phyloP scores from a whole-genome alignment of 2,797 vertebrate species.

The Pseudochaenichthys georgianus region DNA sequence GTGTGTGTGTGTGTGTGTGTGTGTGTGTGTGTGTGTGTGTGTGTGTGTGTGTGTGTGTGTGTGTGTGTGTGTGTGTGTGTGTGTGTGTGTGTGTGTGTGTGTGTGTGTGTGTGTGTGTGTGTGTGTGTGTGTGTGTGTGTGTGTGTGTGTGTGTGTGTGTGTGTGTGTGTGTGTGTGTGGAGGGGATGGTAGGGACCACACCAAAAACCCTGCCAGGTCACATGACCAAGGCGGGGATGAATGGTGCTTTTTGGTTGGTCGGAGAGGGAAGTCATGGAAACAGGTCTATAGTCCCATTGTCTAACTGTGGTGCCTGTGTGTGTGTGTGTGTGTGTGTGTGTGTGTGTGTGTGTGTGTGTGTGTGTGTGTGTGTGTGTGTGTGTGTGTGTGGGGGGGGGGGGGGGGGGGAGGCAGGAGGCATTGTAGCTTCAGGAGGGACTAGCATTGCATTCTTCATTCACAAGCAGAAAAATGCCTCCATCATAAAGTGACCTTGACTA shows the following conservation, averaged over 20 bases:
- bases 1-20: too few relatives aligned
- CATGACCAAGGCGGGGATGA: constrained; percentile 65
- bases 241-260: constrained; percentile 68
- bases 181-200: constrained; percentile 55
- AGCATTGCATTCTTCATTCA: constrained; percentile 74
- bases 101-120: constrained; percentile 17
- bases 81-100: too few relatives aligned
- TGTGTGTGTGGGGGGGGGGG: constrained; percentile 38
- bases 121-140: constrained; percentile 18
- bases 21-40: too few relatives aligned
- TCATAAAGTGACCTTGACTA: constrained; percentile 76
- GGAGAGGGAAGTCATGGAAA: constrained; percentile 74
- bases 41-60: too few relatives aligned
- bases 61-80: too few relatives aligned
- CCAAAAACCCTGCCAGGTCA: constrained; percentile 70
- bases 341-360: constrained; percentile 12
- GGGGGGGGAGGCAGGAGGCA: constrained; percentile 43
- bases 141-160: constrained; percentile 18
- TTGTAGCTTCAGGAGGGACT: constrained; percentile 54
- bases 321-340: constrained; percentile 25
- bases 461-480: constrained; percentile 71
- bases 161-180: constrained; percentile 16
- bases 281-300: constrained; percentile 74
- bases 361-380: too few relatives aligned
- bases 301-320: constrained; percentile 31